A percentile compares a stretch with the other conserved stretches of the same genome.
Conservation (phyloP, 2,888 invertebrate species). For the Sphinx pinastri region DNA sequence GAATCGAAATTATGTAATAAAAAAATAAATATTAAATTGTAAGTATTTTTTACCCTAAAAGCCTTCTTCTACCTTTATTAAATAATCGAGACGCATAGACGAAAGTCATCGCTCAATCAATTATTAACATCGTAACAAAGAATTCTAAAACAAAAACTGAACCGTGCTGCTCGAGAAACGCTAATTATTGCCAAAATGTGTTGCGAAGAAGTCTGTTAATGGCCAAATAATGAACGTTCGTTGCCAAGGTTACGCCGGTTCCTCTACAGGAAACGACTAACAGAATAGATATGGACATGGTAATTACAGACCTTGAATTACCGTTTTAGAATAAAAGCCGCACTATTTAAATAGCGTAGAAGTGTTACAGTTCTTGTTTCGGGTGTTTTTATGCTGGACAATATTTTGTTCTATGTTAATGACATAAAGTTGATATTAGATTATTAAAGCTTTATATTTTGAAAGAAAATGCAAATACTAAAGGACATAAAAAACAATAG, state of each 20-base stretch:
- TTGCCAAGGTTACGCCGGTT: constrained; percentile 72
- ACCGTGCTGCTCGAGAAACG: constrained; percentile 47
- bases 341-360: constrained; percentile 64
- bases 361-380: constrained; percentile 34
- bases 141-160: constrained; percentile 35
- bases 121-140: neutral
- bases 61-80: too few relatives aligned
- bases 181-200: constrained; percentile 71
- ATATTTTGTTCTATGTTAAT: neutral
- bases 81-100: too few relatives aligned
- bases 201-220: constrained; percentile 73
- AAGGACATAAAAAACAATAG: neutral
- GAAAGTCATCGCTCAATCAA: neutral
- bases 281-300: constrained; percentile 79
- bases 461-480: too few relatives aligned
- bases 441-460: too few relatives aligned
- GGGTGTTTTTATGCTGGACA: neutral
- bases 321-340: constrained; percentile 79
- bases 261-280: constrained; percentile 76
- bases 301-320: constrained; percentile 80
- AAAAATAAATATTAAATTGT: too few relatives aligned
- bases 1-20: too few relatives aligned
- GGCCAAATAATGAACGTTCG: constrained; percentile 76
- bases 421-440: neutral
- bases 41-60: too few relatives aligned